phyloP scores from a whole-genome alignment of 2,113 vertebrate species.

The Myotis brandtii region DNA sequence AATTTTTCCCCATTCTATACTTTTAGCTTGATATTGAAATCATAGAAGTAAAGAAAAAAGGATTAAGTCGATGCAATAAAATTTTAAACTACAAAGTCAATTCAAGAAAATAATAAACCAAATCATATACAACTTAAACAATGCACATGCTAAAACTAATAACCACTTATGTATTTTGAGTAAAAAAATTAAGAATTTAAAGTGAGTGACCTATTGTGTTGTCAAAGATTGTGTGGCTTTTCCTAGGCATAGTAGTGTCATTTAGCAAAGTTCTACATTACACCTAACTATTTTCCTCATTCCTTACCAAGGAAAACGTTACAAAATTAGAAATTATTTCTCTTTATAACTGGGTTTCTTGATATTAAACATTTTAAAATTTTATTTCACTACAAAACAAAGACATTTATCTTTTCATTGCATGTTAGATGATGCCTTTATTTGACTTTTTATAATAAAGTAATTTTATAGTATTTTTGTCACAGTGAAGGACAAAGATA shows the following conservation, averaged over 20 bases:
- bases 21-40: conserved; percentile 64
- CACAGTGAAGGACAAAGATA: conserved; percentile 90
- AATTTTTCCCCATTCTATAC: conserved; percentile 67
- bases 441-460: conserved; percentile 82
- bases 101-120: conserved; percentile 51
- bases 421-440: conserved; percentile 69
- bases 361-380: conserved; percentile 61
- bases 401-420: conserved; percentile 75
- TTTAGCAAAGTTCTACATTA: conserved; percentile 55
- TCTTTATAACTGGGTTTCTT: conserved; percentile 40
- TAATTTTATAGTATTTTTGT: conserved; percentile 87
- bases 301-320: conserved; percentile 13
- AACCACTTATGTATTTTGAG: neutral
- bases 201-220: neutral
- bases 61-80: conserved; percentile 21
- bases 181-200: conserved; percentile 50
- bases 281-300: neutral
- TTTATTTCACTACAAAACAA: conserved; percentile 73
- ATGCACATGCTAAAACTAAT: neutral
- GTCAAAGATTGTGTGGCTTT: neutral
- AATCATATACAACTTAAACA: neutral
- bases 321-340: conserved; percentile 66
- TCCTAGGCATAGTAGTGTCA: neutral
- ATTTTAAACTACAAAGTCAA: conserved; percentile 47
- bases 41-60: conserved; percentile 30